Evolutionary conservation across 2,888 invertebrate genomes (phyloP).

Genomic region (Leuctra nigra): DNA sequence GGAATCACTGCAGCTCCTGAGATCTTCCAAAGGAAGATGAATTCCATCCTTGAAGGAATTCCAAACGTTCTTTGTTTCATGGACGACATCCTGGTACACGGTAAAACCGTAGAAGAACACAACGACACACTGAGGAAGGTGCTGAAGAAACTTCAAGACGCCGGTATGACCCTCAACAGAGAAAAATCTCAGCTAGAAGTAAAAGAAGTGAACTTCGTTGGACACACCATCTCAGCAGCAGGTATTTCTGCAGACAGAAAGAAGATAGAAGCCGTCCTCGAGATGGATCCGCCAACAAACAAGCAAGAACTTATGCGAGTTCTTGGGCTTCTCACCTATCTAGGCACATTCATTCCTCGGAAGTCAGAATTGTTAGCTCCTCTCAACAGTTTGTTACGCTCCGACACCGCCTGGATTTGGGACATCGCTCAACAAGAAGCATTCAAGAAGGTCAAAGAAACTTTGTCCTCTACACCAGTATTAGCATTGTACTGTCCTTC

Average conservation of each 20-base stretch:
- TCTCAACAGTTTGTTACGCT: conserved; percentile 10
- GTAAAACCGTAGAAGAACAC: conserved; percentile 29
- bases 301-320: conserved; percentile 27
- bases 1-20: conserved; percentile 22
- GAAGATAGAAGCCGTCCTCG: conserved; percentile 25
- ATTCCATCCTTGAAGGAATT: conserved; percentile 24
- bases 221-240: conserved; percentile 22
- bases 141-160: conserved; percentile 23
- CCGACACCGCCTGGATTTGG: not conserved
- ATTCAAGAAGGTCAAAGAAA: conserved; percentile 9
- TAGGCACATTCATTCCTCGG: conserved; percentile 17
- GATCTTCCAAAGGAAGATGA: conserved; percentile 28
- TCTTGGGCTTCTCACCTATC: conserved; percentile 29
- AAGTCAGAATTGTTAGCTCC: conserved; percentile 11
- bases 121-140: conserved; percentile 28
- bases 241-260: not conserved
- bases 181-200: conserved; percentile 31
- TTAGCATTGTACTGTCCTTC: conserved; percentile 20
- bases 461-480: conserved; percentile 8
- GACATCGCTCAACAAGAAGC: not conserved
- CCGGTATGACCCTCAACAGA: conserved; percentile 32
- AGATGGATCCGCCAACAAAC: conserved; percentile 26
- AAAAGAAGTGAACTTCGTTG: not conserved
- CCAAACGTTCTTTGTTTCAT: conserved; percentile 30
- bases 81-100: conserved; percentile 32